Conservation (phyloP, 2,113 vertebrate genomes). For the Nycticebus coucang region DNA sequence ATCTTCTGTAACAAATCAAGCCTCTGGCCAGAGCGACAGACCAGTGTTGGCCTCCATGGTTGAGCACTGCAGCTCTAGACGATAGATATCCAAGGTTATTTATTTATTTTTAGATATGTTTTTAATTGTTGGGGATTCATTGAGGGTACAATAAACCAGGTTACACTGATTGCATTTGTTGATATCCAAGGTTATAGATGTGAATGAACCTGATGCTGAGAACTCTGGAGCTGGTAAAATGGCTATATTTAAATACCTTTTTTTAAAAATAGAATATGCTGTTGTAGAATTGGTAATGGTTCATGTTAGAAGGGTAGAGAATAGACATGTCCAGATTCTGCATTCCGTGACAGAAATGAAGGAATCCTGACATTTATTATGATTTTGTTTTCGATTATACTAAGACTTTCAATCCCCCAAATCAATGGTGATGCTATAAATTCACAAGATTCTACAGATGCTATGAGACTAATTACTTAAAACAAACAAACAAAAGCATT, state of each 20-base stretch:
- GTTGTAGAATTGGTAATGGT: not conserved
- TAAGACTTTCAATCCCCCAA: not conserved
- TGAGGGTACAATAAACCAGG: too few species aligned
- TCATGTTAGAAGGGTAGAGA: not conserved
- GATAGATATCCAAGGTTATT: not conserved
- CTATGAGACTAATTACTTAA: not conserved
- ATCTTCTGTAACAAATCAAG: not conserved
- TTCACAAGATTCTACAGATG: not conserved
- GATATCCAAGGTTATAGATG: too few species aligned
- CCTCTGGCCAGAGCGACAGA: not conserved
- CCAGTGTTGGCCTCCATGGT: not conserved
- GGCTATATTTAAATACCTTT: not conserved
- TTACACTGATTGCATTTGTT: too few species aligned
- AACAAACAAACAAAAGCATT: not conserved
- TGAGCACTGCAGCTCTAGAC: not conserved
- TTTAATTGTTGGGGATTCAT: too few species aligned
- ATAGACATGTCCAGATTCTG: not conserved
- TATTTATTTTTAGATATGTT: too few species aligned
- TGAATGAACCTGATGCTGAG: not conserved
- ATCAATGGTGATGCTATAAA: not conserved
- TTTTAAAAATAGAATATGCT: not conserved
- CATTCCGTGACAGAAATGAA: not conserved
- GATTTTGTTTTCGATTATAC: not conserved
- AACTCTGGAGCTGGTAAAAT: not conserved
- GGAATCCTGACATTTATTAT: not conserved